A percentile compares a stretch with the other conserved stretches of the same genome.
phyloP scores from a whole-genome alignment of 2,888 invertebrate species.

The Sphaerophoria rueppellii region DNA sequence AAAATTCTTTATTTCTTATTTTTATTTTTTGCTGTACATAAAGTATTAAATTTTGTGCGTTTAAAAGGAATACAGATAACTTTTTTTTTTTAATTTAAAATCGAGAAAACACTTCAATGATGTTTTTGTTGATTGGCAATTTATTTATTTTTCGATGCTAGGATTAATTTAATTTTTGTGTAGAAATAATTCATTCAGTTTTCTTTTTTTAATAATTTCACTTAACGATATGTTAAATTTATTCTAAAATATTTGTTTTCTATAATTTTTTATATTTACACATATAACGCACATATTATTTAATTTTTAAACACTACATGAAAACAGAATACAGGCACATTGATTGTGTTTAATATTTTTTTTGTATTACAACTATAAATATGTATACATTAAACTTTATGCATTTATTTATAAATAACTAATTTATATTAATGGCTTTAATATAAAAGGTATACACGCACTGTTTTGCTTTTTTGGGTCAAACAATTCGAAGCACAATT shows the following conservation, averaged over 20 bases:
- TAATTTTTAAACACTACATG: slow-evolving; percentile 56
- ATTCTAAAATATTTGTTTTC: slow-evolving; percentile 38
- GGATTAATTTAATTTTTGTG: slow-evolving; percentile 34
- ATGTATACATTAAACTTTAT: slow-evolving; percentile 60
- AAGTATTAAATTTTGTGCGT: slow-evolving; percentile 55
- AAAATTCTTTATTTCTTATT: slow-evolving; percentile 21
- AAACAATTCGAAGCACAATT: slow-evolving; percentile 47
- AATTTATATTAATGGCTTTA: slow-evolving; percentile 56
- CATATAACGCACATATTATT: slow-evolving; percentile 65
- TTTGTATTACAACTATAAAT: slow-evolving; percentile 14
- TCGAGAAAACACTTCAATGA: slow-evolving; percentile 29
- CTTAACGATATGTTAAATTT: slow-evolving; percentile 67
- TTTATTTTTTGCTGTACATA: slow-evolving; percentile 43
- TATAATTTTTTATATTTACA: slow-evolving; percentile 61
- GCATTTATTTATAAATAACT: slow-evolving; percentile 44
- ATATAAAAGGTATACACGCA: slow-evolving; percentile 58
- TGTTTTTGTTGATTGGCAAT: slow-evolving; percentile 41
- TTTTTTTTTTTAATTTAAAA: slow-evolving; percentile 22
- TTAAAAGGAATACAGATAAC: slow-evolving; percentile 8
- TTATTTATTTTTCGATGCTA: slow-evolving; percentile 58
- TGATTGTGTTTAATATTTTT: slow-evolving; percentile 67
- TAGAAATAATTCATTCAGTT: slow-evolving; percentile 29
- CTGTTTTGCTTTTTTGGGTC: slow-evolving; percentile 41
- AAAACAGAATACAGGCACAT: slow-evolving; percentile 73
- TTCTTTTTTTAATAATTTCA: slow-evolving; percentile 26